Conservation (phyloP, 2,888 invertebrate species). For the Branchellion lobata region DNA sequence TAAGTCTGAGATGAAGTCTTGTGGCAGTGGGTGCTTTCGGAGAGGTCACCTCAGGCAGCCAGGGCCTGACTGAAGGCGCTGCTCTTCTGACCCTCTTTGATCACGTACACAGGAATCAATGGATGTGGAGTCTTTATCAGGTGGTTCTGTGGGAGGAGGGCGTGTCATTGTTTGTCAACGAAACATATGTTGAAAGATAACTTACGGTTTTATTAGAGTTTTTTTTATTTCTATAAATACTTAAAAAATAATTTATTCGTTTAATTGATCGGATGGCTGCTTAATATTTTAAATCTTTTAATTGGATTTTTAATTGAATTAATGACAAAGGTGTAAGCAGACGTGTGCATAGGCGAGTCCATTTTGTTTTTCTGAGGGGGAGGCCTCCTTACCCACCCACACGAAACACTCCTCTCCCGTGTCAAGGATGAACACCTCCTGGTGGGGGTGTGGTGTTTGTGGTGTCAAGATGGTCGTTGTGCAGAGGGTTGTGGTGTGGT, state of each 20-base stretch:
- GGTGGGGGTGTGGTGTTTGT: background rate
- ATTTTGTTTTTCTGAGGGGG: constrained; percentile 57
- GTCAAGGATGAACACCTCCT: constrained; percentile 61
- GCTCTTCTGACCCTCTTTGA: constrained; percentile 53
- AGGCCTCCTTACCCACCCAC: constrained; percentile 59
- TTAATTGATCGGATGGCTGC: background rate
- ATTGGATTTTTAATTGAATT: no score
- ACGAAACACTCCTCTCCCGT: constrained; percentile 56
- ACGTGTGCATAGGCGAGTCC: constrained; percentile 61
- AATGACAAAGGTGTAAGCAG: constrained; percentile 50
- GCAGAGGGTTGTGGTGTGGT: background rate
- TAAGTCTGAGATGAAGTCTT: no score
- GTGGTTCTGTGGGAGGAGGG: constrained; percentile 54
- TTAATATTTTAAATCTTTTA: background rate
- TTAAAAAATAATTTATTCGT: background rate
- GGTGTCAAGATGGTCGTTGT: background rate
- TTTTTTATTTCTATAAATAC: background rate
- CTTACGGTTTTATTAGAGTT: background rate
- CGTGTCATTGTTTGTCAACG: no score
- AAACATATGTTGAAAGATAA: background rate
- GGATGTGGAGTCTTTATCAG: constrained; percentile 57
- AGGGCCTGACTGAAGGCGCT: constrained; percentile 51
- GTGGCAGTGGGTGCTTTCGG: no score
- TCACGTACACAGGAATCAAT: constrained; percentile 55
- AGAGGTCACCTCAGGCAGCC: constrained; percentile 45